Conservation (phyloP, 2,113 vertebrate genomes). For the Lepisosteus osseus region DNA sequence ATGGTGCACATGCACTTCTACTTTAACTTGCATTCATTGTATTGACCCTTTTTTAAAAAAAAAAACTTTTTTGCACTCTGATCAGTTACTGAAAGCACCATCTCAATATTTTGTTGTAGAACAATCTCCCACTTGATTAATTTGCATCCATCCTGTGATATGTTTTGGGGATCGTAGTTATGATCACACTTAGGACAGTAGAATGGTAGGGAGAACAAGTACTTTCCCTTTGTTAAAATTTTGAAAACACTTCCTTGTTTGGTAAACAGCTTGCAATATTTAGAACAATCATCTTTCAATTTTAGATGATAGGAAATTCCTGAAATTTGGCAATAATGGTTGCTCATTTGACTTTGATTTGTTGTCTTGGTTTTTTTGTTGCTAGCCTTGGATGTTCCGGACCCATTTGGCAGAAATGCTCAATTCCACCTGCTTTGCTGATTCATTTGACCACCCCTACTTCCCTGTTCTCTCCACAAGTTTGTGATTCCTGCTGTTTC, state of each 20-base stretch:
- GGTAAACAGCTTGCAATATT: slow-evolving; percentile 24
- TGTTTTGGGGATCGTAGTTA: slow-evolving; percentile 9
- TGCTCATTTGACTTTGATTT: slow-evolving; percentile 6
- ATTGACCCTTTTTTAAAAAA: slow-evolving; percentile 3
- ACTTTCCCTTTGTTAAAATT: slow-evolving; percentile 39
- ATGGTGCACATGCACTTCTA: slow-evolving; percentile 29
- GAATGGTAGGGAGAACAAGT: slow-evolving; percentile 48
- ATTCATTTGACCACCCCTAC: neutral
- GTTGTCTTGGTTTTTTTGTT: slow-evolving; percentile 7
- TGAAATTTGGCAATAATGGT: slow-evolving; percentile 66
- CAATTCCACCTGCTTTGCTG: slow-evolving; percentile 17
- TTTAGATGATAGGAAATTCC: slow-evolving; percentile 23
- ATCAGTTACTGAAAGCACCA: slow-evolving; percentile 53
- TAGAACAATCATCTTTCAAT: slow-evolving; percentile 17
- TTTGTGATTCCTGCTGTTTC: slow-evolving; percentile 38
- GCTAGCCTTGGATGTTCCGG: neutral
- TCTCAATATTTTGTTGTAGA: slow-evolving; percentile 23
- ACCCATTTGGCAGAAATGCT: slow-evolving; percentile 19
- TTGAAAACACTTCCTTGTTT: slow-evolving; percentile 14
- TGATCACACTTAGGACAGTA: slow-evolving; percentile 29
- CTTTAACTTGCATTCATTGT: slow-evolving; percentile 26
- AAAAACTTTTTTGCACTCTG: slow-evolving; percentile 35
- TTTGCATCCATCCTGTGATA: neutral
- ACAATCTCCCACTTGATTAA: slow-evolving; percentile 8
- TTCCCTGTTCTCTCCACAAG: neutral